phyloP scores from a whole-genome alignment of 2,797 vertebrate species.

The Ctenopoma multispine region DNA sequence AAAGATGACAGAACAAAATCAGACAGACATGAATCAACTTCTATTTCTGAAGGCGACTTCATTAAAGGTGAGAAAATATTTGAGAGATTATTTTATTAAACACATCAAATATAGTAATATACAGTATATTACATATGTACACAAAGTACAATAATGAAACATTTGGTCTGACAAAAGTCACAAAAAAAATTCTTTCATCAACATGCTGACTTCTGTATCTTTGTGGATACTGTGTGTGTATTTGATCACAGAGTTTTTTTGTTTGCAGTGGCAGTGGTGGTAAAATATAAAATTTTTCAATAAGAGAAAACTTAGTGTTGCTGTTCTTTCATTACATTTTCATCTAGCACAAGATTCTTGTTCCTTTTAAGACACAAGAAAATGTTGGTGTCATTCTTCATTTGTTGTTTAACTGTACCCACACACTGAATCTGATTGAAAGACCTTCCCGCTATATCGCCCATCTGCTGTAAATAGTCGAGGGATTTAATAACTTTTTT shows the following conservation, averaged over 20 bases:
- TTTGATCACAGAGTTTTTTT: constrained; percentile 4
- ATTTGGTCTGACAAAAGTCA: not conserved
- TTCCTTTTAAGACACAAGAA: constrained; percentile 5
- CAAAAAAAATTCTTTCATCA: not conserved
- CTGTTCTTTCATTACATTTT: constrained; percentile 22
- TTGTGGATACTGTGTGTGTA: not conserved
- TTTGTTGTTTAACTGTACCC: not conserved
- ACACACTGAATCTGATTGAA: constrained; percentile 16
- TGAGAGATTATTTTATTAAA: not conserved
- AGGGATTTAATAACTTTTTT: constrained; percentile 17
- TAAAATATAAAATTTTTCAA: not conserved
- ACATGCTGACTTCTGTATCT: not conserved
- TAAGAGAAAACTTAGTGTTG: not conserved
- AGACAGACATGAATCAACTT: constrained; percentile 37
- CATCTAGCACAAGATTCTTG: not conserved
- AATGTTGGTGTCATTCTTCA: not conserved
- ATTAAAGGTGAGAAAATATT: constrained; percentile 33
- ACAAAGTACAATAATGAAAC: not conserved
- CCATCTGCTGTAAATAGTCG: not conserved
- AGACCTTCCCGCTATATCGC: not conserved
- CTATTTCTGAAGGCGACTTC: constrained; percentile 22
- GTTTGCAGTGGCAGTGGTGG: not conserved
- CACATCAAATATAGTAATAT: not conserved
- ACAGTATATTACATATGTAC: not conserved
- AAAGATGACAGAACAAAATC: constrained; percentile 34